A percentile compares a stretch with the other conserved stretches of the same genome.
Conservation (phyloP, 2,113 vertebrate genomes). For the Desmodus rotundus region DNA sequence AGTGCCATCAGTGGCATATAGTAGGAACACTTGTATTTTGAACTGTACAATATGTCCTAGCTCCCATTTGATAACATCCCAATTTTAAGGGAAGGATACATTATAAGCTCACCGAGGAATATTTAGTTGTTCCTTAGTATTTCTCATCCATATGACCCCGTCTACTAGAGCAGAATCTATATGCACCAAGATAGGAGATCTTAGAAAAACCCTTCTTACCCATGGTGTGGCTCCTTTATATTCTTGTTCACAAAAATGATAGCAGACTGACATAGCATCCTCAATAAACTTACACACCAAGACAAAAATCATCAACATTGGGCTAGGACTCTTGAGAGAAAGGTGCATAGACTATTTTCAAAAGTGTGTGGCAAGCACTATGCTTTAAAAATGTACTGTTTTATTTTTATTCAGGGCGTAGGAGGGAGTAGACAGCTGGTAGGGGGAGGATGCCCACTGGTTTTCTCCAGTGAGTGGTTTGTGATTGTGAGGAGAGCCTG, state of each 20-base stretch:
- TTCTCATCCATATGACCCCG: not conserved
- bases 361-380: conserved; percentile 71
- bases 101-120: not conserved
- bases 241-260: not conserved
- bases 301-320: conserved; percentile 37
- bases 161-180: not conserved
- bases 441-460: conserved; percentile 68
- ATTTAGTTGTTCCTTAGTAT: conserved; percentile 34
- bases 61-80: conserved; percentile 30
- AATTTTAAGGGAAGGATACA: conserved; percentile 31
- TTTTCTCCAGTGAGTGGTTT: conserved; percentile 75
- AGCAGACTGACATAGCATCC: not conserved
- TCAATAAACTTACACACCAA: conserved; percentile 21
- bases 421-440: conserved; percentile 74
- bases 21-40: conserved; percentile 60
- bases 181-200: not conserved
- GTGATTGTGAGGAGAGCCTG: conserved; percentile 63
- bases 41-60: conserved; percentile 66
- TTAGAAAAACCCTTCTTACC: not conserved
- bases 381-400: conserved; percentile 68
- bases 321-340: conserved; percentile 56
- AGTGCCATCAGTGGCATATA: conserved; percentile 54
- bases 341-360: conserved; percentile 71
- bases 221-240: not conserved
- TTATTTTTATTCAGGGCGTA: conserved; percentile 73